A percentile compares a stretch with the other conserved stretches of the same genome.
phyloP scores from a whole-genome alignment of 1,140 invertebrate species.

The Batillaria attramentaria region DNA sequence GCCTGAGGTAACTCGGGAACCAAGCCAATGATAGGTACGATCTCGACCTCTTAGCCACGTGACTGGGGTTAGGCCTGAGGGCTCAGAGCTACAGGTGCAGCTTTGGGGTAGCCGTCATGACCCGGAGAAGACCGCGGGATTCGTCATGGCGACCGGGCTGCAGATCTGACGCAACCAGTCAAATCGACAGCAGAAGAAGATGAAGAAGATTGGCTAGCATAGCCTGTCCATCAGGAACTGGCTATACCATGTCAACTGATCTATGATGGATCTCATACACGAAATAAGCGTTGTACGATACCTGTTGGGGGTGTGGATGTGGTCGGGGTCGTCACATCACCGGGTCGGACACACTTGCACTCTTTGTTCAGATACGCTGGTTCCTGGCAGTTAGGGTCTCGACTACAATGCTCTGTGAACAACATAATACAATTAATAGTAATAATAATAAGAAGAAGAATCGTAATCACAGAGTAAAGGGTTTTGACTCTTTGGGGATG shows the following conservation, averaged over 20 bases:
- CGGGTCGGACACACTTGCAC: slow-evolving; percentile 62
- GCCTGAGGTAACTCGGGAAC: no score
- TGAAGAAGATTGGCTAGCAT: not conserved
- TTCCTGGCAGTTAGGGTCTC: slow-evolving; percentile 49
- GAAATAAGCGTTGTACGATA: not conserved
- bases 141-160: not conserved
- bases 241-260: not conserved
- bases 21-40: no score
- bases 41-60: no score
- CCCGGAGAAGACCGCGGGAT: not conserved
- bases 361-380: slow-evolving; percentile 63
- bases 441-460: slow-evolving; percentile 1
- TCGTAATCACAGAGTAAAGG: not conserved
- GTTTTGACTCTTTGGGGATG: not conserved
- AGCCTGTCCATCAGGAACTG: not conserved
- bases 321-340: slow-evolving; percentile 49
- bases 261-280: not conserved
- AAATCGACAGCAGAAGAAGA: not conserved
- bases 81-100: no score
- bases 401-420: slow-evolving; percentile 53
- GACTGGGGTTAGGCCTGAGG: no score
- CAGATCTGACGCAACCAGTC: not conserved
- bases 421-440: not conserved
- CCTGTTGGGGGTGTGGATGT: slow-evolving; percentile 12
- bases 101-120: no score